Conservation (phyloP, 2,113 vertebrate species). For the Melanostigma gelatinosum region DNA sequence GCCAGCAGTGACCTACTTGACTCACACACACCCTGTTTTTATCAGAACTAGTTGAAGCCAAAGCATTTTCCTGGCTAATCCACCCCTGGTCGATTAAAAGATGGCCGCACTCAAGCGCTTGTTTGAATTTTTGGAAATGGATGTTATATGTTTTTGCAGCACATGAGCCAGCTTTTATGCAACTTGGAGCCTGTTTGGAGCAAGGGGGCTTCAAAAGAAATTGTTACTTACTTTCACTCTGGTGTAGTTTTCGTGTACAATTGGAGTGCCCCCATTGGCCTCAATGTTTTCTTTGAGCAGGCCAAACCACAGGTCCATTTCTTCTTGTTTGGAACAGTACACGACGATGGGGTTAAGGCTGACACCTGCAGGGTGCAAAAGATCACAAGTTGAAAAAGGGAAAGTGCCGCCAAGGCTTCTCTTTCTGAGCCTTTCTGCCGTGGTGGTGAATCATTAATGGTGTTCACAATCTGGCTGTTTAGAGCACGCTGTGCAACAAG, state of each 20-base stretch:
- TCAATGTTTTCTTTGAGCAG: conserved; percentile 93
- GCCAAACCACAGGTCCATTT: conserved; percentile 90
- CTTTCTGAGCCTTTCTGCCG: background rate
- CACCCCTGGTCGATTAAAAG: conserved; percentile 28
- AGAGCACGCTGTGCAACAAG: conserved; percentile 26
- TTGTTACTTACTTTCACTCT: conserved; percentile 76
- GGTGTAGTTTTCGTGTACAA: conserved; percentile 64
- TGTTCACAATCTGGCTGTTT: conserved; percentile 4
- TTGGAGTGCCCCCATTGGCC: conserved; percentile 81
- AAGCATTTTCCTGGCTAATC: conserved; percentile 29
- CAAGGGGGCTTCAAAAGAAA: background rate
- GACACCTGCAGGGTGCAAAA: conserved; percentile 83
- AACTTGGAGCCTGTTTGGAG: background rate
- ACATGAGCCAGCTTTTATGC: background rate
- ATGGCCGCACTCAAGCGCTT: conserved; percentile 1
- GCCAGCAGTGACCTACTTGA: conserved; percentile 68
- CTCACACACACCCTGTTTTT: conserved; percentile 71
- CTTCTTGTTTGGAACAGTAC: conserved; percentile 88
- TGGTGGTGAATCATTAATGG: conserved; percentile 22
- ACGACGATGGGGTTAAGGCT: conserved; percentile 91
- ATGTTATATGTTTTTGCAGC: background rate
- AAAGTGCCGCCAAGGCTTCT: conserved; percentile 37
- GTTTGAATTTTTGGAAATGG: conserved; percentile 7
- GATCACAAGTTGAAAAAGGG: conserved; percentile 53
- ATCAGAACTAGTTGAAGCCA: conserved; percentile 37